Base-by-base conservation (phyloP, 2,113 vertebrate species). In the Acrocephalus kingi region DNA sequence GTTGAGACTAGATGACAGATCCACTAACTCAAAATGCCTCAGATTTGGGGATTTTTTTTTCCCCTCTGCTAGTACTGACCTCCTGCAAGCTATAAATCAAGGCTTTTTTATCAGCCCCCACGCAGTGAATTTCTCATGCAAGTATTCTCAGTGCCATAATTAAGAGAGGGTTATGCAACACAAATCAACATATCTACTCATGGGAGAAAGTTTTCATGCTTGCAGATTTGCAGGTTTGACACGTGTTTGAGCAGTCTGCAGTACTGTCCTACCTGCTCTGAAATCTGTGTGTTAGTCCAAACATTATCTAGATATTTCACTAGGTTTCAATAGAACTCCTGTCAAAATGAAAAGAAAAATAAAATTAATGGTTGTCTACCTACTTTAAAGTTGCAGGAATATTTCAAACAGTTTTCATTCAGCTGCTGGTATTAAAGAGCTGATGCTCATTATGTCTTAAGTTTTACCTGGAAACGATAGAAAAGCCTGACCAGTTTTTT, bases 111-210 rank as follows among this genome's bases (percentile, higher is more conserved):
- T 52, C 67, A 92, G 5, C 54, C 41, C 56, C 20, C 54, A 66
- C 54, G 51, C 22, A 84, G 35, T 66, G 37, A 82, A 72, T 94
- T 86, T 92, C 54, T 87, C 66, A 41, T 87, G 84, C 73, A 67
- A 63, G 27, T 91, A 67, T 85, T 95, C 79, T 75, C 43, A 54
- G 54, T 61, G 76, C 23, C 63, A 67, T 87, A 89, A 90, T 92
- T 95, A 87, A 79, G 20, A 84, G 67, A 83, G 49, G 33, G 27
- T 96, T 95, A 84, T 67, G 56, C 49, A 92, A 90, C 61, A 76
- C 41, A 77, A 93, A 93, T 87, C 67, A 84, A 33, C 54, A 7
- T 63, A 49, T 13, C 63, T 83, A 11, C 52, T 90, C 68, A 58
- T 2, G 2, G 55, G 59, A 86, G 35, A 56, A 84, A 59, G 21